Evolutionary conservation across 2,797 vertebrate species (phyloP).

Genomic region (Schizothorax lantsangensis): DNA sequence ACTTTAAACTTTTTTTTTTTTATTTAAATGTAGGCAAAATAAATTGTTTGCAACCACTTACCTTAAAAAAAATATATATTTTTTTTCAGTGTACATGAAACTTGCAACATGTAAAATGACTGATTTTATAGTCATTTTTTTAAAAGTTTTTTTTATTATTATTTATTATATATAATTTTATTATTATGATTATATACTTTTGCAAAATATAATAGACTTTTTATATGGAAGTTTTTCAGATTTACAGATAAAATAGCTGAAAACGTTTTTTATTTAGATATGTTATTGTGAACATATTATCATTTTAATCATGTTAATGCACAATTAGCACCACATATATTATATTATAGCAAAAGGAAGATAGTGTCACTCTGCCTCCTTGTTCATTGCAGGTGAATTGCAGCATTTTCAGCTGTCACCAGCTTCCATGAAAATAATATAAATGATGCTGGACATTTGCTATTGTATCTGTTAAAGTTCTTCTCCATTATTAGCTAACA

Average conservation of each 20-base stretch:
- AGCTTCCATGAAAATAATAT: conserved; percentile 1
- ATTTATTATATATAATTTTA: no score
- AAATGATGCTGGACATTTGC: conserved; percentile 6
- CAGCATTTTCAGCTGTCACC: neutral
- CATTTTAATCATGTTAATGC: neutral
- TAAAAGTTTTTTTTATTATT: no score
- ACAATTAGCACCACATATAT: neutral
- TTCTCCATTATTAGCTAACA: conserved; percentile 6
- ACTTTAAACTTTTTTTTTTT: no score
- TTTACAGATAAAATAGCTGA: neutral
- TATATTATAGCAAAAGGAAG: neutral
- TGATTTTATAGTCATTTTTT: no score
- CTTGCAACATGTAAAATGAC: no score
- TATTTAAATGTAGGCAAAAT: no score
- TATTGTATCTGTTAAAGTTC: conserved; percentile 8
- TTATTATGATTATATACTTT: neutral
- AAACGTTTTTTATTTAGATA: no score
- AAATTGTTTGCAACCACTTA: no score
- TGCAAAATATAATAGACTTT: neutral
- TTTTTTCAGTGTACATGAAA: no score
- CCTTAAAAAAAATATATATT: no score
- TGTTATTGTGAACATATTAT: neutral
- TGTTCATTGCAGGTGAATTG: conserved; percentile 7
- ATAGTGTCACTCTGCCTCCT: neutral
- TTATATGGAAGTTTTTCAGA: neutral